A percentile compares a stretch with the other conserved stretches of the same genome.
phyloP scores from a whole-genome alignment of 2,113 vertebrate species.

The Ctenomys sociabilis region DNA sequence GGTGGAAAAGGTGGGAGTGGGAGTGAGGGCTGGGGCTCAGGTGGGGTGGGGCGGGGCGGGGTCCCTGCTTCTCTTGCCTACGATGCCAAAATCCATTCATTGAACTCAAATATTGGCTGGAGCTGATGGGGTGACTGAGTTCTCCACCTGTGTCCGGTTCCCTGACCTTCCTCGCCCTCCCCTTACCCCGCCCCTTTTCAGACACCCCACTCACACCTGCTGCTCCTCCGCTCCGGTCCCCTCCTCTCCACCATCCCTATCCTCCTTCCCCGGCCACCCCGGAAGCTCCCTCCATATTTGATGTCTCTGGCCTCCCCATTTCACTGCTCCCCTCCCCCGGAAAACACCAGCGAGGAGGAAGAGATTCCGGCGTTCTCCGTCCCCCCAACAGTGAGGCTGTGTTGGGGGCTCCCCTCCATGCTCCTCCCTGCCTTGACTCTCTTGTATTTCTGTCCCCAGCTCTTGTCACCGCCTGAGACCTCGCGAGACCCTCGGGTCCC shows the following conservation, averaged over 20 bases:
- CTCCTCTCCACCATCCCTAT: too few relatives aligned
- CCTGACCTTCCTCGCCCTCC: neutral
- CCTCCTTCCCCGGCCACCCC: neutral
- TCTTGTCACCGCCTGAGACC: slow-evolving; percentile 83
- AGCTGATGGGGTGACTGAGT: slow-evolving; percentile 72
- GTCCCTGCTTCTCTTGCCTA: slow-evolving; percentile 63
- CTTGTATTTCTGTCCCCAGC: slow-evolving; percentile 82
- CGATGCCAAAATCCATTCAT: slow-evolving; percentile 77
- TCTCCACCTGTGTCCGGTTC: neutral
- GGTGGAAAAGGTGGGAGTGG: neutral
- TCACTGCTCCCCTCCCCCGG: slow-evolving; percentile 72
- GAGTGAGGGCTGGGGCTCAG: neutral
- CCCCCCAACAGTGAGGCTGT: slow-evolving; percentile 74
- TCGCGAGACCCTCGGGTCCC: slow-evolving; percentile 80
- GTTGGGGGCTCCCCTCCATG: slow-evolving; percentile 66
- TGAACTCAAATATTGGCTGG: slow-evolving; percentile 77
- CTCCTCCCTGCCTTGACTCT: slow-evolving; percentile 65
- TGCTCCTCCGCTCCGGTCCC: neutral
- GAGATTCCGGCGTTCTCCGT: slow-evolving; percentile 63
- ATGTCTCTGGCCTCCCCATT: slow-evolving; percentile 74
- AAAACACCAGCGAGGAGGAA: slow-evolving; percentile 77
- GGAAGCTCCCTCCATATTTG: slow-evolving; percentile 78
- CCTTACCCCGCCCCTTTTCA: neutral
- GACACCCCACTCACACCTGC: neutral
- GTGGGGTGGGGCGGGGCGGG: neutral